Conservation (phyloP, 2,888 invertebrate genomes). For the Latrodectus elegans region DNA sequence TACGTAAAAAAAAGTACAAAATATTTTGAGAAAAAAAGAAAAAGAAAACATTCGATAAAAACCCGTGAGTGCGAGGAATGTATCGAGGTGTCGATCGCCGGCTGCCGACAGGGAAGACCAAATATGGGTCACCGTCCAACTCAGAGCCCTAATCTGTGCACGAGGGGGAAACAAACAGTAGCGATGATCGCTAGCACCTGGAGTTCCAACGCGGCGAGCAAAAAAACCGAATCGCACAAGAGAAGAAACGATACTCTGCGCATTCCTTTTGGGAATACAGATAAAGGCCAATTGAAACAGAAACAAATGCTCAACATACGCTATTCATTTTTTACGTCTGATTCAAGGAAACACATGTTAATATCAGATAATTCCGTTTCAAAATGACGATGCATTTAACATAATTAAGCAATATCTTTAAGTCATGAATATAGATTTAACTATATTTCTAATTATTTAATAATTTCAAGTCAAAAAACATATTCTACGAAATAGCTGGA, state of each 20-base stretch:
- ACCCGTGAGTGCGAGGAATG: slow-evolving; percentile 21
- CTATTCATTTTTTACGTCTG: not conserved
- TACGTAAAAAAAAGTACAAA: too few species aligned
- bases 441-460: too few species aligned
- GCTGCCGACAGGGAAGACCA: slow-evolving; percentile 11
- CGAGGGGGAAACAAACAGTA: slow-evolving; percentile 40
- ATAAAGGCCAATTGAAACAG: not conserved
- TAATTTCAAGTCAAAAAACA: too few species aligned
- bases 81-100: slow-evolving; percentile 22
- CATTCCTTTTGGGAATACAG: not conserved
- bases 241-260: not conserved
- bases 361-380: not conserved
- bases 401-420: too few species aligned
- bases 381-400: too few species aligned
- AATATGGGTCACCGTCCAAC: slow-evolving; percentile 59
- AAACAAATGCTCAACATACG: not conserved
- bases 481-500: too few species aligned
- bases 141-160: slow-evolving; percentile 29
- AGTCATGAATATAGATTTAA: too few species aligned
- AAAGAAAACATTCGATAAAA: slow-evolving; percentile 6
- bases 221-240: slow-evolving; percentile 3
- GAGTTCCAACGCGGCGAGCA: not conserved
- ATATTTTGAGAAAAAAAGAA: slow-evolving; percentile 14
- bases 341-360: too few species aligned
- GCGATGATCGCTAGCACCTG: slow-evolving; percentile 54